Conservation (phyloP, 1,140 invertebrate species). For the Aphelinus certus region DNA sequence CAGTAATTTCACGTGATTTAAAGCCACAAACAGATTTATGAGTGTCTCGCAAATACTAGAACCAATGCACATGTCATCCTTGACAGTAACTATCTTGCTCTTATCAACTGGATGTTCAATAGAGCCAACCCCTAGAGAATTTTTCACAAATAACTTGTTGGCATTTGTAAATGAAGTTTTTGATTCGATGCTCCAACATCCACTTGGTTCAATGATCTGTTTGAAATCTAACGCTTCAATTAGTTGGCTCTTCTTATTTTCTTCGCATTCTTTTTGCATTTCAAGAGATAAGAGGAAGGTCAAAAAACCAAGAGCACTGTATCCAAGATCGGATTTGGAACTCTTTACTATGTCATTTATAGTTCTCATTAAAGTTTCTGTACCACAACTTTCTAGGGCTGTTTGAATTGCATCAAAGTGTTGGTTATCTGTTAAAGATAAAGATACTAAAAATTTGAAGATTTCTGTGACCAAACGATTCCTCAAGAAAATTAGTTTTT, state of each 20-base stretch:
- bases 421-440: slow-evolving; percentile 56
- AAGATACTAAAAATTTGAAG: slow-evolving; percentile 61
- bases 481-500: slow-evolving; percentile 56
- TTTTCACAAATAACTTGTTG: background rate
- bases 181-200: background rate
- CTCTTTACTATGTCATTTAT: slow-evolving; percentile 59
- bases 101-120: slow-evolving; percentile 7
- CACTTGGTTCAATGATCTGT: background rate
- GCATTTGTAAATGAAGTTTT: background rate
- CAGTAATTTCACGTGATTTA: slow-evolving; percentile 53
- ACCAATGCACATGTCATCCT: slow-evolving; percentile 46
- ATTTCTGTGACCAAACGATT: slow-evolving; percentile 64
- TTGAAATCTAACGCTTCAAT: slow-evolving; percentile 47
- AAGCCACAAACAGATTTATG: slow-evolving; percentile 62
- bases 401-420: slow-evolving; percentile 57
- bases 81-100: slow-evolving; percentile 11
- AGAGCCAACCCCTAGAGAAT: background rate
- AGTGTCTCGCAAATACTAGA: slow-evolving; percentile 63
- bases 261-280: slow-evolving; percentile 51
- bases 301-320: slow-evolving; percentile 53
- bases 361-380: slow-evolving; percentile 54
- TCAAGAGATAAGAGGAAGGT: slow-evolving; percentile 55
- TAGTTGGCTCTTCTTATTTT: slow-evolving; percentile 41
- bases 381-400: slow-evolving; percentile 53
- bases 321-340: slow-evolving; percentile 47